A percentile compares a stretch with the other conserved stretches of the same genome.
Evolutionary conservation across 2,113 vertebrate genomes (phyloP).

Genomic region (Chaetodon trifascialis): DNA sequence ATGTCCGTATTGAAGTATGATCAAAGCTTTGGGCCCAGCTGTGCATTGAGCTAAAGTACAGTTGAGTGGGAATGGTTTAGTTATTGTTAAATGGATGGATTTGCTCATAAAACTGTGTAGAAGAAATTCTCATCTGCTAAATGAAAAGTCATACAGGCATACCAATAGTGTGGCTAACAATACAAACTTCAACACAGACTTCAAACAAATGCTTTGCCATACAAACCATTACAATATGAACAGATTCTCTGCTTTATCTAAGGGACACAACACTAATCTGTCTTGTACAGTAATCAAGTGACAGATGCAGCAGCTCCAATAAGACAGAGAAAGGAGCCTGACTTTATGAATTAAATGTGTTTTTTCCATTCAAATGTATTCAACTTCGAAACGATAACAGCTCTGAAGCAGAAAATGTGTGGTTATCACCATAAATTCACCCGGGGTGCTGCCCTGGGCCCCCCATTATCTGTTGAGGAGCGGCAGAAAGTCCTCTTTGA

Average conservation of each 20-base stretch:
- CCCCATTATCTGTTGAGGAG: constrained; percentile 51
- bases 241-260: constrained; percentile 21
- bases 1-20: not conserved
- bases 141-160: not conserved
- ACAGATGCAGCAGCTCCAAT: constrained; percentile 4
- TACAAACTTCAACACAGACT: not conserved
- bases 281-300: constrained; percentile 1
- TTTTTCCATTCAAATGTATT: constrained; percentile 16
- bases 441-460: constrained; percentile 13
- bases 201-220: not conserved
- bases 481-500: constrained; percentile 29
- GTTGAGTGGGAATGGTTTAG: not conserved
- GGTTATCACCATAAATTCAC: constrained; percentile 54
- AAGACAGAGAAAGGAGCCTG: constrained; percentile 6
- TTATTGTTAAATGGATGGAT: not conserved
- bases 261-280: constrained; percentile 19
- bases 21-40: not conserved
- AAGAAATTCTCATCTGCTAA: no score
- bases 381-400: constrained; percentile 41
- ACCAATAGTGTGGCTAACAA: not conserved
- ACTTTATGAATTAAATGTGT: constrained; percentile 27
- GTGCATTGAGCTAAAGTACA: not conserved
- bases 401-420: constrained; percentile 31
- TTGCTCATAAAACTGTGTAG: no score
- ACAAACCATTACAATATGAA: not conserved